phyloP scores from a whole-genome alignment of 2,113 vertebrate genomes.

The Acanthochromis polyacanthus region DNA sequence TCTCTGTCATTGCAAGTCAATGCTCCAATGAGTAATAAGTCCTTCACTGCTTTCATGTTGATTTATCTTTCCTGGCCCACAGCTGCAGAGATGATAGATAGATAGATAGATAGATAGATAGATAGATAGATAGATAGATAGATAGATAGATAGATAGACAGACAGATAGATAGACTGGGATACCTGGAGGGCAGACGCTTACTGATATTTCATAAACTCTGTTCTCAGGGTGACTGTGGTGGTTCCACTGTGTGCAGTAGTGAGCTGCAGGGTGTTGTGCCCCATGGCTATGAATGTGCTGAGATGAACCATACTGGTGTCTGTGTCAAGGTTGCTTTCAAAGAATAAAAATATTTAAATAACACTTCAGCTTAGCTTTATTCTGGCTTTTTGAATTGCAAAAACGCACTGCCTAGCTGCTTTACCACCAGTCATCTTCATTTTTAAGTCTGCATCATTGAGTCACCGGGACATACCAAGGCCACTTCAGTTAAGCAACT shows the following conservation, averaged over 20 bases:
- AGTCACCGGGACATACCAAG: too few relatives aligned
- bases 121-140: too few relatives aligned
- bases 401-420: too few relatives aligned
- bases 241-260: conserved; percentile 83
- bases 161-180: conserved; percentile 55
- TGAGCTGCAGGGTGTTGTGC: conserved; percentile 84
- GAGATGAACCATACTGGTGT: conserved; percentile 78
- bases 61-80: too few relatives aligned
- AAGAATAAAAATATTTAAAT: not conserved
- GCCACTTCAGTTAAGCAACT: too few relatives aligned
- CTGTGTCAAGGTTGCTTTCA: conserved; percentile 74
- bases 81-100: too few relatives aligned
- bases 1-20: too few relatives aligned
- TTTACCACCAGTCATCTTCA: conserved; percentile 11
- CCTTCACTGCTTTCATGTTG: too few relatives aligned
- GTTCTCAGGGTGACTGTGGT: conserved; percentile 85
- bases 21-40: too few relatives aligned
- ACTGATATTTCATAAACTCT: too few relatives aligned
- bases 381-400: not conserved
- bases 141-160: too few relatives aligned
- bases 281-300: conserved; percentile 84
- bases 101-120: too few relatives aligned
- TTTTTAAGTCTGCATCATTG: conserved; percentile 76
- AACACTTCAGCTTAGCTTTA: not conserved
- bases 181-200: conserved; percentile 82